Conservation (phyloP, 2,888 invertebrate species). For the Portevinia maculata region DNA sequence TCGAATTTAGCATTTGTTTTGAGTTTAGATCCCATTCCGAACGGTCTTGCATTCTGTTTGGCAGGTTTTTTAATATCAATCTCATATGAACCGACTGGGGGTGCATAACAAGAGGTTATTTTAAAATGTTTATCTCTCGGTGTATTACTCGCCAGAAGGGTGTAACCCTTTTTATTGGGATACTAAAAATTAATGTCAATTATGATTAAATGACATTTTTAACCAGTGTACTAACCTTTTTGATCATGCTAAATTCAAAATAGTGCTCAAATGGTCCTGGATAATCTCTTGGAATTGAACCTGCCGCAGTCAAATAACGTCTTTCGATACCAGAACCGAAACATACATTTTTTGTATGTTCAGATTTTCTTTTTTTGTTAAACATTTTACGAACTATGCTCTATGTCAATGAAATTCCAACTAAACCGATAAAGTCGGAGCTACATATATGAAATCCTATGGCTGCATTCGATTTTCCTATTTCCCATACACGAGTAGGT, state of each 20-base stretch:
- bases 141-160: conserved; percentile 78
- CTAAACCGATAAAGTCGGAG: conserved; percentile 10
- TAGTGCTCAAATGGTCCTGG: conserved; percentile 79
- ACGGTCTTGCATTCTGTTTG: conserved; percentile 76
- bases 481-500: not conserved
- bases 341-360: conserved; percentile 15
- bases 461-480: not conserved
- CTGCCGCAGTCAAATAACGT: not conserved
- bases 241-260: conserved; percentile 73
- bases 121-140: conserved; percentile 74
- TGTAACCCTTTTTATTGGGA: conserved; percentile 79
- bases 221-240: conserved; percentile 75
- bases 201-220: too few species aligned
- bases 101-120: conserved; percentile 30
- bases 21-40: conserved; percentile 75
- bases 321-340: conserved; percentile 56
- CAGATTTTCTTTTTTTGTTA: not conserved
- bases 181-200: conserved; percentile 74
- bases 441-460: too few species aligned
- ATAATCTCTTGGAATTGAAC: conserved; percentile 33
- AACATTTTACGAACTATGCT: conserved; percentile 22
- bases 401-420: conserved; percentile 36
- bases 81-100: conserved; percentile 79
- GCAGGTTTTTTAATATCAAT: conserved; percentile 54
- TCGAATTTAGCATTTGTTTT: conserved; percentile 30